Percentiles rank a stretch among this genome's conserved stretches.
These are phyloP conservation scores for Indri indri DNA, from an alignment of 2,113 vertebrate genomes.

Conservation along the genomic window DNA sequence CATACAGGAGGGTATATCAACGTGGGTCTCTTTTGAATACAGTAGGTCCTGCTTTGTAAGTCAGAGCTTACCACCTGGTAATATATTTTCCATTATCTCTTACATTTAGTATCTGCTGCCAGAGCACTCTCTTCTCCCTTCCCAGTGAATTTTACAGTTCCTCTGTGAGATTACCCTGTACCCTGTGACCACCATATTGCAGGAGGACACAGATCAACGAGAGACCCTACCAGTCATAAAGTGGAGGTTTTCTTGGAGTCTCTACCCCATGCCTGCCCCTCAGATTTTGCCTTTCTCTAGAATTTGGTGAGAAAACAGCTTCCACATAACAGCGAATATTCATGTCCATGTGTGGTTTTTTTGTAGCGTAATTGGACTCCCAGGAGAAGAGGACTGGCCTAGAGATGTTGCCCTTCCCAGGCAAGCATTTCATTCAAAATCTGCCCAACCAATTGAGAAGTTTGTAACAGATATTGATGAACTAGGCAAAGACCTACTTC, in stretches of 20 bases:
- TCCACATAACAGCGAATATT: background rate
- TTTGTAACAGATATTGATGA: conserved; percentile 96
- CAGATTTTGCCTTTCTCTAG: background rate
- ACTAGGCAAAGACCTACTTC: conserved; percentile 93
- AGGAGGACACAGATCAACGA: background rate
- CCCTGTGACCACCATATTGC: background rate
- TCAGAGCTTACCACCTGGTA: background rate
- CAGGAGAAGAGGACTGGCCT: conserved; percentile 96
- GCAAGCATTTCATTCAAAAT: conserved; percentile 93
- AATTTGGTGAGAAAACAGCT: background rate
- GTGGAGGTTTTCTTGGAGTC: background rate
- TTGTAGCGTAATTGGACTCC: conserved; percentile 94
- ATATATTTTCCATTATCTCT: background rate
- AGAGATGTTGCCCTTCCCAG: conserved; percentile 95
- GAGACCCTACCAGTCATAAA: background rate
- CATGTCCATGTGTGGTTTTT: background rate
- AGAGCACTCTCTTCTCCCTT: background rate
- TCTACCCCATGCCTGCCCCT: background rate
- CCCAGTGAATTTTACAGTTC: background rate
- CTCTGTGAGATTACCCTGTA: background rate
- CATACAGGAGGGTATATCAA: background rate
- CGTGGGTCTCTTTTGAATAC: background rate
- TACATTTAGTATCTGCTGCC: background rate
- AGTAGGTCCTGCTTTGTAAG: background rate
- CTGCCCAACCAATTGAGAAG: conserved; percentile 92